Evolutionary conservation across 2,113 vertebrate genomes (phyloP).

Genomic region (Spheniscus mendiculus): DNA sequence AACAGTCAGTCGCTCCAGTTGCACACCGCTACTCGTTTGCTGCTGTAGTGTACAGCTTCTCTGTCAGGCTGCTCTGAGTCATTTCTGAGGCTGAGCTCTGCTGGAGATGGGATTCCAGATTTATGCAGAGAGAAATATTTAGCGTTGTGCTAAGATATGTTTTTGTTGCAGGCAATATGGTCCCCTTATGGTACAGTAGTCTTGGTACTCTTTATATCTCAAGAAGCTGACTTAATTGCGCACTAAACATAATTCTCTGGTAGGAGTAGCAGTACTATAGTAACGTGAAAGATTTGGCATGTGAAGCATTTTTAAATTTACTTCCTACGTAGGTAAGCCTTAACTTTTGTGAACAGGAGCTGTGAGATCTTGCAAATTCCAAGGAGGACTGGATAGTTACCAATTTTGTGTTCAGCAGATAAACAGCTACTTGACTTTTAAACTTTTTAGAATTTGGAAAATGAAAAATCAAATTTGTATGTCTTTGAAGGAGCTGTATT

Average conservation of each 20-base stretch:
- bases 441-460: not conserved
- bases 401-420: not conserved
- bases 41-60: not conserved
- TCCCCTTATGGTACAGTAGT: conserved; percentile 60
- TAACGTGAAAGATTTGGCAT: not conserved
- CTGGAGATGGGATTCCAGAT: conserved; percentile 21
- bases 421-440: not conserved
- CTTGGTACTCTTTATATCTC: conserved; percentile 1
- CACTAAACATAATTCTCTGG: conserved; percentile 20
- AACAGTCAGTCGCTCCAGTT: rapidly evolving
- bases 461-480: not conserved
- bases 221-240: conserved; percentile 42
- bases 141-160: conserved; percentile 44
- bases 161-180: conserved; percentile 60
- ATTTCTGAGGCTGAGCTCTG: not conserved
- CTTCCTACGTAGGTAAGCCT: not conserved
- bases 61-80: not conserved
- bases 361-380: not conserved
- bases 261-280: conserved; percentile 26
- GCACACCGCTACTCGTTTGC: rapidly evolving
- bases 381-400: not conserved
- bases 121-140: conserved; percentile 65
- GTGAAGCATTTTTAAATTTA: not conserved
- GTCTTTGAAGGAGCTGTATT: not conserved
- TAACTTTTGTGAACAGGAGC: not conserved